A percentile compares a stretch with the other conserved stretches of the same genome.
phyloP scores from a whole-genome alignment of 1,140 invertebrate species.

The Steinernema feltiae region DNA sequence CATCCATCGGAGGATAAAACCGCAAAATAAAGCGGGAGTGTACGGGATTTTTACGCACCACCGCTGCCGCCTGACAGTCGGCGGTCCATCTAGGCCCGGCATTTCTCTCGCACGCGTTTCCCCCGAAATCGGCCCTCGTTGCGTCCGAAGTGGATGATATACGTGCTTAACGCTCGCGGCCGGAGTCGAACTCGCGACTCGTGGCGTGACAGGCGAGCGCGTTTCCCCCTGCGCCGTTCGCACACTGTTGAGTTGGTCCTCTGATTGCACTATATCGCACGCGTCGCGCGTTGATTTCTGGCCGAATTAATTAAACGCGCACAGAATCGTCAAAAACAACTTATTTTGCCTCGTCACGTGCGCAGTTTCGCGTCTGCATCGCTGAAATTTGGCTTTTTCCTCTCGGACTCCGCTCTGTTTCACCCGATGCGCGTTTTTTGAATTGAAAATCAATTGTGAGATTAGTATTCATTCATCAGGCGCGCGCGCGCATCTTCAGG shows the following conservation, averaged over 20 bases:
- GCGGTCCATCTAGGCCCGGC: slow-evolving; percentile 1
- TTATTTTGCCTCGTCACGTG: no score
- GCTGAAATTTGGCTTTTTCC: no score
- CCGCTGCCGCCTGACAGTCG: neutral
- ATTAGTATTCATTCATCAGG: no score
- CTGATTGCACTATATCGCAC: no score
- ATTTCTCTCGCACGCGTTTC: slow-evolving; percentile 7
- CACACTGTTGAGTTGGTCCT: no score
- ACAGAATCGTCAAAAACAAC: neutral
- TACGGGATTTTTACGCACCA: neutral
- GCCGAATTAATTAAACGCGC: neutral
- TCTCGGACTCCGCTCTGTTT: no score
- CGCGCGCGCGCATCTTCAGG: no score
- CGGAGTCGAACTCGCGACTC: neutral
- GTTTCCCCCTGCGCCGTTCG: neutral
- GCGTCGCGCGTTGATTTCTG: no score
- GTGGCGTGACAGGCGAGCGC: neutral
- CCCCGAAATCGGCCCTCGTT: neutral
- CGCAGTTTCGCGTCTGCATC: no score
- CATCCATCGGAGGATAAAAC: neutral
- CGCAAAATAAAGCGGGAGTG: neutral
- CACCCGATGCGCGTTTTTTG: no score
- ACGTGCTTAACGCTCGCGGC: neutral
- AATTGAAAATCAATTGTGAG: no score
- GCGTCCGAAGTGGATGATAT: slow-evolving; percentile 3